Percentiles rank a stretch among this genome's conserved stretches.
Evolutionary conservation across 2,888 invertebrate genomes (phyloP).

Genomic region (Apamea sordens): DNA sequence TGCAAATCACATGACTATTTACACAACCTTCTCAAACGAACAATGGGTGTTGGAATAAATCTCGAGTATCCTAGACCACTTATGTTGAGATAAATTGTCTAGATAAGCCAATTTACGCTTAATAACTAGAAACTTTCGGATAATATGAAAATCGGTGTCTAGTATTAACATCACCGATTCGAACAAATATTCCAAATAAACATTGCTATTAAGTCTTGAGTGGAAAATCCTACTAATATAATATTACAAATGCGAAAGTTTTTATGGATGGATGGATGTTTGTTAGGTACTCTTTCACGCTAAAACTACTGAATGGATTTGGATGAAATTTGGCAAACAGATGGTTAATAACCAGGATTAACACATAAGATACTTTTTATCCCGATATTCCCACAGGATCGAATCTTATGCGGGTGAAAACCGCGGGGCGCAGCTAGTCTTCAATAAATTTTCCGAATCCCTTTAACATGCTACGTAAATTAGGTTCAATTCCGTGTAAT

Average conservation of each 20-base stretch:
- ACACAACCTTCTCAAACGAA: slow-evolving; percentile 76
- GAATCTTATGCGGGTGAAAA: too few relatives aligned
- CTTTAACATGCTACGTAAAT: background rate
- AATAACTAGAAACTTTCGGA: slow-evolving; percentile 38
- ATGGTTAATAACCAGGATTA: too few relatives aligned
- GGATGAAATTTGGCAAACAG: too few relatives aligned
- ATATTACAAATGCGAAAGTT: too few relatives aligned
- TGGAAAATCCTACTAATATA: background rate
- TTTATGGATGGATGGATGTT: too few relatives aligned
- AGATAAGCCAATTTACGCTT: slow-evolving; percentile 48
- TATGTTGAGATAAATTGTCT: slow-evolving; percentile 56
- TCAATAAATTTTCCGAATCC: background rate
- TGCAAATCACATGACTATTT: slow-evolving; percentile 69
- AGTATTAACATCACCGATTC: background rate
- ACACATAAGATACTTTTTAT: too few relatives aligned
- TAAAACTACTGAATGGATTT: too few relatives aligned
- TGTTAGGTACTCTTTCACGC: too few relatives aligned
- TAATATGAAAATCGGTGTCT: slow-evolving; percentile 26
- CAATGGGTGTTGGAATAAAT: slow-evolving; percentile 74
- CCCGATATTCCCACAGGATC: too few relatives aligned
- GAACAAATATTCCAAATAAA: background rate
- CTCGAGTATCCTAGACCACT: slow-evolving; percentile 63
- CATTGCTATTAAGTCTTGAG: background rate
- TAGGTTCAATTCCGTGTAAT: slow-evolving; percentile 20
- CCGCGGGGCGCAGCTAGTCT: too few relatives aligned